Conservation (phyloP, 2,797 vertebrate species). For the Acanthurus leucopareius region DNA sequence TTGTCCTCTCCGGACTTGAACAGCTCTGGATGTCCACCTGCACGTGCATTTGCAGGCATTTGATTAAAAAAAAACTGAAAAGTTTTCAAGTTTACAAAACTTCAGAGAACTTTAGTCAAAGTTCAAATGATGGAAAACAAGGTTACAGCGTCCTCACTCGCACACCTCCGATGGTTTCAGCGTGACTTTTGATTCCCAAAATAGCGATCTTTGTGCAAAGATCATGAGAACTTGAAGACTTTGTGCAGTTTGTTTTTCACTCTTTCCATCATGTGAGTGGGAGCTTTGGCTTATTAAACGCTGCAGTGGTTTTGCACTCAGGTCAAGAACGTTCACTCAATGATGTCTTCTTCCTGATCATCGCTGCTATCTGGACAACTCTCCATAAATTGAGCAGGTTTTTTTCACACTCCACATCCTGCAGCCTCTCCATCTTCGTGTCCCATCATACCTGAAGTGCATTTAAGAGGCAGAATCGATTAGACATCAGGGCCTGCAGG, state of each 20-base stretch:
- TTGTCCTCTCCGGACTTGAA: too few species aligned
- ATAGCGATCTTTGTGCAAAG: background rate
- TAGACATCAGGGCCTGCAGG: conserved; percentile 39
- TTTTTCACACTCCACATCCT: conserved; percentile 20
- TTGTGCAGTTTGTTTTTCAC: background rate
- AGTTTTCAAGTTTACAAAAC: too few species aligned
- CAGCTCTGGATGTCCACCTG: too few species aligned
- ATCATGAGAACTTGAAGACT: background rate
- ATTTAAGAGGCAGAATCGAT: conserved; percentile 41
- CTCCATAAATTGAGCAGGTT: conserved; percentile 32
- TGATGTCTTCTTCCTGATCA: conserved; percentile 18
- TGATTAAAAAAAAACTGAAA: too few species aligned
- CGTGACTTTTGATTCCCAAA: too few species aligned
- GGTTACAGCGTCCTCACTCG: too few species aligned
- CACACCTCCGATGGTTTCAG: too few species aligned
- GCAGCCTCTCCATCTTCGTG: conserved; percentile 36
- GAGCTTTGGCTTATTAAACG: conserved; percentile 4
- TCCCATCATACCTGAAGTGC: conserved; percentile 26
- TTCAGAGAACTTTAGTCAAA: too few species aligned
- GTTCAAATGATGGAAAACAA: too few species aligned
- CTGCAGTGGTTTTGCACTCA: background rate
- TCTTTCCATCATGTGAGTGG: background rate
- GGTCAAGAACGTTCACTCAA: background rate
- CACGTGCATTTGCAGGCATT: too few species aligned
- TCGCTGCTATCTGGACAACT: conserved; percentile 18